Percentiles rank a stretch among this genome's conserved stretches.
Conservation (phyloP, 2,113 vertebrate species). For the Anser cygnoides region DNA sequence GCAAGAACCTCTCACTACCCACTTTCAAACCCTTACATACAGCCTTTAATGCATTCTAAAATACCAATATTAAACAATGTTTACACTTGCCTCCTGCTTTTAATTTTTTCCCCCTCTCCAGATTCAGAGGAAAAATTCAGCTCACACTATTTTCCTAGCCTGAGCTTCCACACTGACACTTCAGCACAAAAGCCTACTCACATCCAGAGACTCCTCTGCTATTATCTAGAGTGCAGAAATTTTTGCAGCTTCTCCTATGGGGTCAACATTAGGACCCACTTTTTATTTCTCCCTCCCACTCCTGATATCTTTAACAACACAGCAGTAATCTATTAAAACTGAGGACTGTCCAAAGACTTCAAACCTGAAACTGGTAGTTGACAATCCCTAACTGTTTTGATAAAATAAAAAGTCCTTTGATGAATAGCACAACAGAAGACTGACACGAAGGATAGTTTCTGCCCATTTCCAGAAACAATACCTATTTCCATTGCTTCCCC, state of each 20-base stretch:
- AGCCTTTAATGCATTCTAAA: background rate
- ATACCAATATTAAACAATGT: accelerated
- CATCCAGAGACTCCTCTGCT: background rate
- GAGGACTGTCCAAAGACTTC: background rate
- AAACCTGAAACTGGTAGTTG: background rate
- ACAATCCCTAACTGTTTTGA: background rate
- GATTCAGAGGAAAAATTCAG: background rate
- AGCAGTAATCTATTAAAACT: background rate
- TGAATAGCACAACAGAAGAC: background rate
- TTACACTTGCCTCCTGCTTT: background rate
- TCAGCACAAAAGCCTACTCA: background rate
- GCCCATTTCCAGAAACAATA: slow-evolving; percentile 7
- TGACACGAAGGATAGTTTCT: background rate
- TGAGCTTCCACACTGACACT: background rate
- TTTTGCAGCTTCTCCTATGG: background rate
- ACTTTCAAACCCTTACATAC: background rate
- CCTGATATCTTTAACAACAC: background rate
- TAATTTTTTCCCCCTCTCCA: background rate
- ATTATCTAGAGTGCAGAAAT: background rate
- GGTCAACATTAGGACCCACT: background rate
- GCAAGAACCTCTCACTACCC: background rate
- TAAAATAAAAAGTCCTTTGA: background rate
- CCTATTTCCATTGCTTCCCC: slow-evolving; percentile 75
- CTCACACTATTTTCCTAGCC: background rate
- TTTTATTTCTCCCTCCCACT: background rate